phyloP scores from a whole-genome alignment of 2,888 invertebrate species.

The Herminia tarsipennalis region DNA sequence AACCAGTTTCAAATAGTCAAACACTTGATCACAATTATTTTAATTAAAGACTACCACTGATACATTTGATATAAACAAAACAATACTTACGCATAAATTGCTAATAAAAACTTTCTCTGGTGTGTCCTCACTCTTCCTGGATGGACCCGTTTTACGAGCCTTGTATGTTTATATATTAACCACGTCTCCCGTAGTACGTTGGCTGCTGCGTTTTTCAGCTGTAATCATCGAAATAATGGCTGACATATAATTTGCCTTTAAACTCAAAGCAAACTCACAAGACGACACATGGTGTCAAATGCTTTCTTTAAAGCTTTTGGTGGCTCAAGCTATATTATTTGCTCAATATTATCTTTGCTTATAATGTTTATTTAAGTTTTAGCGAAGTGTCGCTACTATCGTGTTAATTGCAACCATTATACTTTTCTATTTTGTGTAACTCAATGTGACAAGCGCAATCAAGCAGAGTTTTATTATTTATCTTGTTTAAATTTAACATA shows the following conservation, averaged over 20 bases:
- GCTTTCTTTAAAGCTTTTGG: constrained; percentile 32
- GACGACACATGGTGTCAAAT: constrained; percentile 41
- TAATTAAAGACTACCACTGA: too few species aligned
- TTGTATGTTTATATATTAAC: constrained; percentile 99
- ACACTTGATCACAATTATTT: too few species aligned
- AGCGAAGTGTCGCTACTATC: constrained; percentile 34
- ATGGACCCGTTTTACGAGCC: constrained; percentile 98
- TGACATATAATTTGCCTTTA: constrained; percentile 15
- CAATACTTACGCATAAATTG: constrained; percentile 98
- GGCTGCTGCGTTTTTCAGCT: constrained; percentile 99
- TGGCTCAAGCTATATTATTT: constrained; percentile 29
- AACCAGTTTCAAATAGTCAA: too few species aligned
- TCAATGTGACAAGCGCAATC: constrained; percentile 36
- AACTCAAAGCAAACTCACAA: constrained; percentile 15
- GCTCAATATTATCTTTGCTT: constrained; percentile 3
- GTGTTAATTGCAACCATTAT: constrained; percentile 21
- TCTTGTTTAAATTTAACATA: constrained; percentile 29
- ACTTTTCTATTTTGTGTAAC: constrained; percentile 25
- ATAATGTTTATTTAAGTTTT: constrained; percentile 18
- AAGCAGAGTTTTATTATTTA: constrained; percentile 25
- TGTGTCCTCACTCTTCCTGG: constrained; percentile 98
- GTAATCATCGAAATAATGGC: constrained; percentile 57
- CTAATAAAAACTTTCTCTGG: constrained; percentile 99
- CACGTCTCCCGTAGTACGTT: constrained; percentile 99
- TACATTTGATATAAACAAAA: background rate